Evolutionary conservation across 2,113 vertebrate species (phyloP).

Genomic region (Ranitomeya imitator): DNA sequence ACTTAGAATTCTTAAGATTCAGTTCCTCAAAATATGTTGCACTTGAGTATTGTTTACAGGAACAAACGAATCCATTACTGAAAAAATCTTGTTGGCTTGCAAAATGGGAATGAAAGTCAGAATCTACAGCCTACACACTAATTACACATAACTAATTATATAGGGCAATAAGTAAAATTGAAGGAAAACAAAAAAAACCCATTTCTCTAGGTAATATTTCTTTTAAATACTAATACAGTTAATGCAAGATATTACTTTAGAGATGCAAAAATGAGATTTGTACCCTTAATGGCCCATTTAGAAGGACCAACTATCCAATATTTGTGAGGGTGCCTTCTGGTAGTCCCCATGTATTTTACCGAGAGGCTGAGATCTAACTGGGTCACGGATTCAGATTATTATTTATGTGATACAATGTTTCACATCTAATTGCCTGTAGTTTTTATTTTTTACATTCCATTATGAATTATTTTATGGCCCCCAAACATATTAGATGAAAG

Average conservation of each 20-base stretch:
- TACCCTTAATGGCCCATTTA: too few relatives aligned
- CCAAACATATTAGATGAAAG: too few relatives aligned
- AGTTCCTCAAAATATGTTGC: not conserved
- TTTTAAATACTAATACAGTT: not conserved
- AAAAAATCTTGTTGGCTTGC: not conserved
- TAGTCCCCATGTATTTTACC: too few relatives aligned
- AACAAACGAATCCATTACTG: not conserved
- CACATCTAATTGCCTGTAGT: not conserved
- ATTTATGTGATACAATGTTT: not conserved
- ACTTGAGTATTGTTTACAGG: slow-evolving; percentile 6
- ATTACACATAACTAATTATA: not conserved
- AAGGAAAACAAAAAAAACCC: not conserved
- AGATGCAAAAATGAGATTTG: too few relatives aligned
- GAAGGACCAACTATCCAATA: too few relatives aligned
- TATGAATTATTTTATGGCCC: too few relatives aligned
- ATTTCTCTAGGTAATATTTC: not conserved
- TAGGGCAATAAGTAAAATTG: not conserved
- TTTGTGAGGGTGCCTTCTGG: too few relatives aligned
- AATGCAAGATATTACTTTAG: too few relatives aligned
- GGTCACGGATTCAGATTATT: not conserved
- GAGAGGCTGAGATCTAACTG: too few relatives aligned
- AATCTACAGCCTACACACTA: not conserved
- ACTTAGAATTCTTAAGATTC: slow-evolving; percentile 7
- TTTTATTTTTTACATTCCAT: too few relatives aligned
- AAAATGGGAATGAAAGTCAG: not conserved